A percentile compares a stretch with the other conserved stretches of the same genome.
These are phyloP conservation scores for Myocastor coypus DNA, from an alignment of 2,113 vertebrate species.

Conservation along the genomic window DNA sequence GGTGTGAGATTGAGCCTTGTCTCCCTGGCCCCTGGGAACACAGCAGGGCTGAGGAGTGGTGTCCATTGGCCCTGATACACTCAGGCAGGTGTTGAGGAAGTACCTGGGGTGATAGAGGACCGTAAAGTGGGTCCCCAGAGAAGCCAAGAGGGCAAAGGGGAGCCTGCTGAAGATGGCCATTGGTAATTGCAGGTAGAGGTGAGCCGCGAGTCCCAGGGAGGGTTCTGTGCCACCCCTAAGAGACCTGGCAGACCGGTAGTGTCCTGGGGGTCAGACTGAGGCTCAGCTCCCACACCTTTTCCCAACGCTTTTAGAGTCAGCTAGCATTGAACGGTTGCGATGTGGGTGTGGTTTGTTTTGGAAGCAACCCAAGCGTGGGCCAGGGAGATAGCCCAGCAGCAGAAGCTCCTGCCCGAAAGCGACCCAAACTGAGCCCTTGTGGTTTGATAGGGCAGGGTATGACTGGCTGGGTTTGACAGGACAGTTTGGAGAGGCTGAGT, in stretches of 20 bases:
- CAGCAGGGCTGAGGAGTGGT: background rate
- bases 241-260: background rate
- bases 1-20: background rate
- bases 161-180: background rate
- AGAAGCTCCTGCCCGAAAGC: background rate
- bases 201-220: background rate
- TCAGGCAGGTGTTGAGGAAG: background rate
- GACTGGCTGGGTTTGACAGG: background rate
- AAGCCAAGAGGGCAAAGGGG: no score
- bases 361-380: background rate
- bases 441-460: background rate
- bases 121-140: background rate
- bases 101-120: background rate
- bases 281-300: fast-evolving
- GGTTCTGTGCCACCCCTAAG: background rate
- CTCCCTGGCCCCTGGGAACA: background rate
- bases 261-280: background rate
- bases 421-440: background rate
- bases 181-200: background rate
- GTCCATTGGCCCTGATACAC: background rate
- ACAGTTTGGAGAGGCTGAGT: background rate
- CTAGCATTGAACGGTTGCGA: background rate
- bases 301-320: background rate
- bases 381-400: no score
- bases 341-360: background rate